These are phyloP conservation scores for Hippopotamus amphibius DNA, from an alignment of 2,113 vertebrate species.

Conservation along the genomic window DNA sequence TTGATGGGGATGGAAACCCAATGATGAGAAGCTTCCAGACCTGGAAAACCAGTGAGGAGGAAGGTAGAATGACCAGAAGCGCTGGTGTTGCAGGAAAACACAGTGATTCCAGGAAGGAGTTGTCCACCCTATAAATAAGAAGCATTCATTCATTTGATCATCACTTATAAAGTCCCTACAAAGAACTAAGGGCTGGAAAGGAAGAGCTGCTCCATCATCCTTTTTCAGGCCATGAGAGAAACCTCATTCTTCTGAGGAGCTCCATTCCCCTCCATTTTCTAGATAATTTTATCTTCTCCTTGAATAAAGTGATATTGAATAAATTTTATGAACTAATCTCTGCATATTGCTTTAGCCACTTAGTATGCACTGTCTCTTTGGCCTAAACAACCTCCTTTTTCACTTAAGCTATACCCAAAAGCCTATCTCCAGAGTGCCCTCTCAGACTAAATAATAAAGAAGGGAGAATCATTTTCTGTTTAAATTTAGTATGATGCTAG, in stretches of 20 bases:
- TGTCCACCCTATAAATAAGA: conserved; percentile 53
- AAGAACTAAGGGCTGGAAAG: neutral
- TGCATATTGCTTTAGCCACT: neutral
- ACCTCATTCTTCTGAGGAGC: neutral
- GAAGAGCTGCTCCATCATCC: neutral
- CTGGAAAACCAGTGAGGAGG: conserved; percentile 81
- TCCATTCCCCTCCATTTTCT: neutral
- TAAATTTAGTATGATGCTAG: neutral
- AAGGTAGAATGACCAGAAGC: conserved; percentile 61
- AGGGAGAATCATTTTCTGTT: neutral
- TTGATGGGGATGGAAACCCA: conserved; percentile 81
- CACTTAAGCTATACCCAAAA: conserved; percentile 2
- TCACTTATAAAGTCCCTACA: neutral
- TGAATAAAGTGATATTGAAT: neutral
- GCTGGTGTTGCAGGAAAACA: conserved; percentile 76
- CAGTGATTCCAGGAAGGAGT: conserved; percentile 5
- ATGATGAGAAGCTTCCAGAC: conserved; percentile 78
- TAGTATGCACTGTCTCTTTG: neutral
- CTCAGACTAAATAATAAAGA: neutral
- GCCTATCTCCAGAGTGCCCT: neutral
- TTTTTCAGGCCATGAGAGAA: neutral
- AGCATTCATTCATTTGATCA: neutral
- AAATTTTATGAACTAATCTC: conserved; percentile 18
- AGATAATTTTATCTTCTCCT: conserved; percentile 14
- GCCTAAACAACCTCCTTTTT: neutral